Evolutionary conservation across 2,888 invertebrate genomes (phyloP).

Genomic region (Mystacides longicornis): DNA sequence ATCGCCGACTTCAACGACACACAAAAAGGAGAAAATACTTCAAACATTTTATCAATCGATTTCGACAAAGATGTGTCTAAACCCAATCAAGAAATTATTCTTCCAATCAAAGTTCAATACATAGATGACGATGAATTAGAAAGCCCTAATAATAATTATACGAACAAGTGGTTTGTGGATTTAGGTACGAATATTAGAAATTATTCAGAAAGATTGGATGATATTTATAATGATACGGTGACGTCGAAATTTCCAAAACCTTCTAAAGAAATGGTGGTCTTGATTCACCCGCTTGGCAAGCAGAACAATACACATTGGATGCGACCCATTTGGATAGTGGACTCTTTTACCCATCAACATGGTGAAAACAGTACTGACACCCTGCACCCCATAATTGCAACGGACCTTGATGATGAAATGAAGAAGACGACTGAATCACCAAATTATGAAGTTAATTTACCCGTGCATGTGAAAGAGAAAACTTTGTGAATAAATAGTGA

Average conservation of each 20-base stretch:
- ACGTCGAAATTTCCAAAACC: background rate
- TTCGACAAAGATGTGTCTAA: background rate
- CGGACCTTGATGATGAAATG: background rate
- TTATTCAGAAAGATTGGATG: background rate
- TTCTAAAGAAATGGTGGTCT: constrained; percentile 6
- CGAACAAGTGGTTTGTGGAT: constrained; percentile 4
- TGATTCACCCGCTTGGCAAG: background rate
- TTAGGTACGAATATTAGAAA: constrained; percentile 3
- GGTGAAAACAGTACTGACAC: background rate
- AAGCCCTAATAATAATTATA: background rate
- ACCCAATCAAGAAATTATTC: background rate
- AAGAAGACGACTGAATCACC: constrained; percentile 1
- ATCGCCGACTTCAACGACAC: background rate
- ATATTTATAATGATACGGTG: constrained; percentile 1
- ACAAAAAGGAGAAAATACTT: constrained; percentile 3
- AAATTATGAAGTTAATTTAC: background rate
- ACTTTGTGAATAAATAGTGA: too few relatives aligned
- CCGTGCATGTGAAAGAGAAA: too few relatives aligned
- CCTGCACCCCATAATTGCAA: background rate
- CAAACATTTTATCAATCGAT: background rate
- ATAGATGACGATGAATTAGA: background rate
- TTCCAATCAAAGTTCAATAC: background rate
- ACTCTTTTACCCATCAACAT: background rate
- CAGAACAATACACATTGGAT: background rate
- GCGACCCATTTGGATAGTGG: background rate